Conservation (phyloP, 2,113 vertebrate genomes). For the Cottus gobio region DNA sequence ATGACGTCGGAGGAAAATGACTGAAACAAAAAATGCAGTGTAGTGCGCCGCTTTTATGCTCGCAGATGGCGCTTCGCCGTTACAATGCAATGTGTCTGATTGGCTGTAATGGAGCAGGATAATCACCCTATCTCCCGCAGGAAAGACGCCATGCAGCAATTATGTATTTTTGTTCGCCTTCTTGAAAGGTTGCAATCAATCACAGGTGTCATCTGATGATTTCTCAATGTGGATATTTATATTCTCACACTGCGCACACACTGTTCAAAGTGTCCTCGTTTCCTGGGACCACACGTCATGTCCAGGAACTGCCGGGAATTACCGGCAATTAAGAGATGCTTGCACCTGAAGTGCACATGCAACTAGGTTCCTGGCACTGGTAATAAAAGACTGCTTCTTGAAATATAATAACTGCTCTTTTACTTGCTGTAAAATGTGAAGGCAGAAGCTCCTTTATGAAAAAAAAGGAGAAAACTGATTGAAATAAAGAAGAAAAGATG, state of each 20-base stretch:
- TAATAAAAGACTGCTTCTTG: not conserved
- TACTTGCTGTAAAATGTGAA: not conserved
- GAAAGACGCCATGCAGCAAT: constrained; percentile 58
- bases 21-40: constrained; percentile 27
- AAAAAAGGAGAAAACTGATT: not conserved
- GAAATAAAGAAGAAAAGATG: not conserved
- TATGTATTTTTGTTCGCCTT: constrained; percentile 48
- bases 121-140: constrained; percentile 34
- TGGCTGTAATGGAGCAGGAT: constrained; percentile 68
- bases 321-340: not conserved
- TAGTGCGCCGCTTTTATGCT: constrained; percentile 46
- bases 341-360: constrained; percentile 7
- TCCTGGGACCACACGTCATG: constrained; percentile 22
- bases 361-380: not conserved
- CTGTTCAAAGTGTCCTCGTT: constrained; percentile 9
- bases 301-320: not conserved
- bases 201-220: constrained; percentile 45
- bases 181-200: constrained; percentile 74
- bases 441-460: not conserved
- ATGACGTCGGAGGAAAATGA: constrained; percentile 52
- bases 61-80: constrained; percentile 62
- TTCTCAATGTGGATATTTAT: constrained; percentile 58
- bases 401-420: not conserved
- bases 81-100: constrained; percentile 69
- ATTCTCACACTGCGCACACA: constrained; percentile 13